Percentiles rank a stretch among this genome's conserved stretches.
These are phyloP conservation scores for Misgurnus mizolepis DNA, from an alignment of 2,113 vertebrate species.

Conservation along the genomic window DNA sequence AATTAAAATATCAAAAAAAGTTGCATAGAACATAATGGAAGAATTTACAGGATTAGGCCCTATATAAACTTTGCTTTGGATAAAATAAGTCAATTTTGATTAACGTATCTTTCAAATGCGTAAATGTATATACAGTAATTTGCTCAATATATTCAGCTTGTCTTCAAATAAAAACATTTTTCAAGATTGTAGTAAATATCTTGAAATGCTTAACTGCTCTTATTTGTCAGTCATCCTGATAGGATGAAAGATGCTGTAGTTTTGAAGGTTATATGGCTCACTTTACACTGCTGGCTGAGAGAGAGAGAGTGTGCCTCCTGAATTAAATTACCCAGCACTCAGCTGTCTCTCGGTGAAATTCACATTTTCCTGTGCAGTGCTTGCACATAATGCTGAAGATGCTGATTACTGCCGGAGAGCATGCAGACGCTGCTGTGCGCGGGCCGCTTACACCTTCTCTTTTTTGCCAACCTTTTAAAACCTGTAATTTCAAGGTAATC, in stretches of 20 bases:
- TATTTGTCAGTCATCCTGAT: constrained; percentile 59
- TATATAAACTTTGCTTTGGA: too few species aligned
- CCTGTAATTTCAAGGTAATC: constrained; percentile 74
- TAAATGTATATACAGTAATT: background rate
- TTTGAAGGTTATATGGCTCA: constrained; percentile 73
- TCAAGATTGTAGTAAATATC: constrained; percentile 23
- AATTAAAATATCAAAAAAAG: too few species aligned
- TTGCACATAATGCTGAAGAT: constrained; percentile 75
- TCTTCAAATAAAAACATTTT: background rate
- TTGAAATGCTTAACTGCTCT: constrained; percentile 55
- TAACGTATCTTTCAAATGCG: too few species aligned
- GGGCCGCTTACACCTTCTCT: constrained; percentile 54
- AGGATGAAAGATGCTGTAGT: constrained; percentile 51
- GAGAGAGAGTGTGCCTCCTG: constrained; percentile 57
- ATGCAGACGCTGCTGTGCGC: constrained; percentile 45
- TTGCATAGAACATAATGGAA: too few species aligned
- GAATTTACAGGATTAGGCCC: too few species aligned
- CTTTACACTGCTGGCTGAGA: constrained; percentile 68
- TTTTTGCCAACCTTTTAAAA: constrained; percentile 72
- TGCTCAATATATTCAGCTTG: background rate
- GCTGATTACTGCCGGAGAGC: constrained; percentile 68
- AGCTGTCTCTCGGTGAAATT: constrained; percentile 74
- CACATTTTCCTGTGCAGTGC: constrained; percentile 72
- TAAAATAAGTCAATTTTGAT: too few species aligned
- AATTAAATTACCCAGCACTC: constrained; percentile 76